A percentile compares a stretch with the other conserved stretches of the same genome.
These are phyloP conservation scores for Rhodeus uyekii DNA, from an alignment of 2,797 vertebrate genomes.

Conservation along the genomic window DNA sequence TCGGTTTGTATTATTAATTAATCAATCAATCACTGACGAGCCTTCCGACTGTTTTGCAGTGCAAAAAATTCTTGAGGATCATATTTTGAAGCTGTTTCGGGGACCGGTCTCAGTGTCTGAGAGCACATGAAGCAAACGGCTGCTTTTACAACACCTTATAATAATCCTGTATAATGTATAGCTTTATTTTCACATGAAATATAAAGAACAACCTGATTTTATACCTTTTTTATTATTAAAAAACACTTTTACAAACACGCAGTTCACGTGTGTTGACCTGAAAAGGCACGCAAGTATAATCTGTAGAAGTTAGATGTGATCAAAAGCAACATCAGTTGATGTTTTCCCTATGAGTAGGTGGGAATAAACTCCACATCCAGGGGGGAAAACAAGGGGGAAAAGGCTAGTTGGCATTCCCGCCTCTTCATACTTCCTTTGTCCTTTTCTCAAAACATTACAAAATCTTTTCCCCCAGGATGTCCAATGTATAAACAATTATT, in stretches of 20 bases:
- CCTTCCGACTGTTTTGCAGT: conserved; percentile 71
- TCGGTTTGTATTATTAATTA: neutral
- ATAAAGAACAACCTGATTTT: conserved; percentile 18
- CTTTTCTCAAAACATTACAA: conserved; percentile 68
- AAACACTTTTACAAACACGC: neutral
- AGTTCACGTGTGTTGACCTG: neutral
- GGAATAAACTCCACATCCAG: neutral
- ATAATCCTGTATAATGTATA: neutral
- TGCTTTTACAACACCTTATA: neutral
- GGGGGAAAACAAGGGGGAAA: neutral
- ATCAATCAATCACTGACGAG: neutral
- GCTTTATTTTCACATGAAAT: conserved; percentile 6
- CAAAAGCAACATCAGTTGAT: neutral
- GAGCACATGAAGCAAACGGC: neutral
- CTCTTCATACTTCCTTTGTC: conserved; percentile 26
- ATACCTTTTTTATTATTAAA: conserved; percentile 32
- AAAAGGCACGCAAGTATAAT: neutral
- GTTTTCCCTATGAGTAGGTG: neutral
- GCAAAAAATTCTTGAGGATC: conserved; percentile 92
- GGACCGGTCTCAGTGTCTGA: neutral
- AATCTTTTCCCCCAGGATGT: conserved; percentile 83
- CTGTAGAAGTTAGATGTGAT: neutral
- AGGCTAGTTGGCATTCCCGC: neutral
- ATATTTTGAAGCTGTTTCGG: conserved; percentile 87
- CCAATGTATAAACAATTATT: conserved; percentile 89